Conservation (phyloP, 2,888 invertebrate species). For the Suillia variegata region DNA sequence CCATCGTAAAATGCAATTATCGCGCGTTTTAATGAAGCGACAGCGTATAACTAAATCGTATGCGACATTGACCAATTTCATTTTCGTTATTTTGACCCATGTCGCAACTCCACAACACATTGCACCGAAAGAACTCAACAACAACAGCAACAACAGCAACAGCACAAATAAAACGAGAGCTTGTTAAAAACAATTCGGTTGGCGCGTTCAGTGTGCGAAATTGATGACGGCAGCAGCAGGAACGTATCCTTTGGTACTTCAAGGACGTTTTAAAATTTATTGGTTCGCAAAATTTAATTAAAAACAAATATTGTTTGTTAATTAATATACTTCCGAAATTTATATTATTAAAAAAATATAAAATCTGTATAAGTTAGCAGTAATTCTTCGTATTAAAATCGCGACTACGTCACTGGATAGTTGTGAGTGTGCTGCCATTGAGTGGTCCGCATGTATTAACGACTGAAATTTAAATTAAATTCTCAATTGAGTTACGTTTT, state of each 20-base stretch:
- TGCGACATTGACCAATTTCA: background rate
- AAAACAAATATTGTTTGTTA: too few species aligned
- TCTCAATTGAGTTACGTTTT: background rate
- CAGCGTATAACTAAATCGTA: background rate
- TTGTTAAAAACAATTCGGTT: background rate
- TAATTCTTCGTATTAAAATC: background rate
- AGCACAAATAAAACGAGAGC: too few species aligned
- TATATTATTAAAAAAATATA: too few species aligned
- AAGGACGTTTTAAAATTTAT: background rate
- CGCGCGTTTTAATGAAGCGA: slow-evolving; percentile 1
- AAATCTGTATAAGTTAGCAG: too few species aligned
- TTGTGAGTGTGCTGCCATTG: too few species aligned
- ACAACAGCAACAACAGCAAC: too few species aligned
- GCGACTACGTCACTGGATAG: too few species aligned
- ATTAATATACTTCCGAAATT: too few species aligned
- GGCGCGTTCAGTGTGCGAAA: background rate
- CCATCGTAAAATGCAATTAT: background rate
- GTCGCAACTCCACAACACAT: too few species aligned
- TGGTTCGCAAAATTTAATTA: too few species aligned
- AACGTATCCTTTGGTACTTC: background rate
- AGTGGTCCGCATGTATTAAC: background rate
- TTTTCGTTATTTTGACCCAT: background rate
- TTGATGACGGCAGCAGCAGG: background rate
- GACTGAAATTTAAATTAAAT: slow-evolving; percentile 3
- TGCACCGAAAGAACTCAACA: background rate